Evolutionary conservation across 2,888 invertebrate species (phyloP), one percentile per base, ranked within the genome.

Genomic region (Catocala nupta): DNA sequence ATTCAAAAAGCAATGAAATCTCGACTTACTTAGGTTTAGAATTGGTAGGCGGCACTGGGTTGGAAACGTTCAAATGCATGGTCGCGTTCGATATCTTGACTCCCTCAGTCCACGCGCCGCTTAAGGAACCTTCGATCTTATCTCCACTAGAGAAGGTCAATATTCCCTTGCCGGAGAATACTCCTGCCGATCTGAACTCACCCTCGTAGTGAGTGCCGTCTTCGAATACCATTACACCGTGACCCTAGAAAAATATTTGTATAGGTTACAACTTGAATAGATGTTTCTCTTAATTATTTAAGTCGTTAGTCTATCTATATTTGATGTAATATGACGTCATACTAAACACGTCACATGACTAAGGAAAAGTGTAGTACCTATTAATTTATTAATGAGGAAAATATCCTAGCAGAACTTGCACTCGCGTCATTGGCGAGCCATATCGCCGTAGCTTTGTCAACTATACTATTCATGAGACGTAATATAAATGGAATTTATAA

Each of bases 121-220:
- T 95, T 68, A 97, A 95, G 16, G 95, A 95, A 0, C 97, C 97
- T 80, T 97, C 97, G 55, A 97, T 95, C 70, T 94, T 95, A 81
- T 97, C 97, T 0, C 97, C 97, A 63, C 96, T 96, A n/a, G 96
- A 96, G 86, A 98, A 96, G 0, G 96, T 97, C 55, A 98, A 93
- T 0, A 95, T 95, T 5, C 98, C 98, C 85, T 97, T 97, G 0
- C 98, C 98, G 68, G 95, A 96, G 70, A 98, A 96, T 39, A 97
- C 96, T 3, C 96, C 96, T 2, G 97, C 96, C 0, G 96, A 96
- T 68, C 96, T 95, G 78, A 98, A 96, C 83, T 98, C 98, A 0
- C 98, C 98, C 84, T 98, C 98, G 80, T 98, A 98, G 86, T 97
- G 97, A 4, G 97, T 97, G 36, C 97, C 97, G 82, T 98, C 98